Percentiles rank a stretch among this genome's conserved stretches.
Evolutionary conservation across 2,113 vertebrate genomes (phyloP).

Genomic region (Junco hyemalis): DNA sequence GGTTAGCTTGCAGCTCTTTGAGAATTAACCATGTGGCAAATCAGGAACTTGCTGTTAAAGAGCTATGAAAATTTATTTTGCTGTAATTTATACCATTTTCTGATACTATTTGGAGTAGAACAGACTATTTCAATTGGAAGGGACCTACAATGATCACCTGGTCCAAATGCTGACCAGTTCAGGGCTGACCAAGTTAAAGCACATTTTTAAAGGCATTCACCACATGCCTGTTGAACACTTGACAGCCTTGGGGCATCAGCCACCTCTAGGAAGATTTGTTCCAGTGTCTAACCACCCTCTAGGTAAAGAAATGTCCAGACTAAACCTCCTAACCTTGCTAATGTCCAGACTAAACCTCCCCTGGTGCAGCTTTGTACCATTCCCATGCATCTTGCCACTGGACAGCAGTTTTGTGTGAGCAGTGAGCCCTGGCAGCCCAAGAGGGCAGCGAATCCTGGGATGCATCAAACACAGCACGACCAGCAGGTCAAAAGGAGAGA

Average conservation of each 20-base stretch:
- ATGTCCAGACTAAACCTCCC: neutral
- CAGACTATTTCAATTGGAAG: neutral
- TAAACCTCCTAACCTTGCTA: neutral
- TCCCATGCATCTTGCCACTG: neutral
- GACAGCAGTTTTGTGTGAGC: neutral
- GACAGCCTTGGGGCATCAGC: neutral
- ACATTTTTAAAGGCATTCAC: neutral
- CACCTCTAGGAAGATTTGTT: neutral
- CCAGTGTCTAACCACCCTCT: neutral
- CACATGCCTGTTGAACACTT: neutral
- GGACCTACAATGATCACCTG: neutral
- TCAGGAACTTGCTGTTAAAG: neutral
- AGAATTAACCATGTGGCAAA: neutral
- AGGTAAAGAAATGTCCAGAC: neutral
- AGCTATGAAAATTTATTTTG: neutral
- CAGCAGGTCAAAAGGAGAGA: neutral
- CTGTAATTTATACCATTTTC: neutral
- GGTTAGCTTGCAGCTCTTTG: neutral
- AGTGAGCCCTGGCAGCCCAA: neutral
- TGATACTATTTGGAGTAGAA: neutral
- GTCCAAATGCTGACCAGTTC: neutral
- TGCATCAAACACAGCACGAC: neutral
- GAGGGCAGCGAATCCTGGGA: neutral
- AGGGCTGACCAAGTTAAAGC: neutral
- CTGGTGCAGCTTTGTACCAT: neutral